These are phyloP conservation scores for Electrophaes corylata DNA, from an alignment of 2,888 invertebrate species.

Conservation along the genomic window DNA sequence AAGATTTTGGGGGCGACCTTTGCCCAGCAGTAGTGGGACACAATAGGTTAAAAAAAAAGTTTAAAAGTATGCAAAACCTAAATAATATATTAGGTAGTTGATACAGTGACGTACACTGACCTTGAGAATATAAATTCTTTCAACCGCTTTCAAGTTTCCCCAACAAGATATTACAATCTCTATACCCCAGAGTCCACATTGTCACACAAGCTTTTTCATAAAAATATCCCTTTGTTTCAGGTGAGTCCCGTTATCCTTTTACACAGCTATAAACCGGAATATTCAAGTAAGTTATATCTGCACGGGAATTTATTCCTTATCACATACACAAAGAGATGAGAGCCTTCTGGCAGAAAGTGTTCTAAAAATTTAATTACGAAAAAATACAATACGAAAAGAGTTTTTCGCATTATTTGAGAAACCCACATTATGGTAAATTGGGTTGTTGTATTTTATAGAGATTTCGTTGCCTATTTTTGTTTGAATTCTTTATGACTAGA, in stretches of 20 bases:
- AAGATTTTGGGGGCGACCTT: too few relatives aligned
- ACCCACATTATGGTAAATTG: conserved; percentile 39
- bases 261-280: conserved; percentile 44
- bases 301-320: conserved; percentile 22
- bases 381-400: conserved; percentile 35
- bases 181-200: conserved; percentile 52
- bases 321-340: background rate
- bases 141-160: conserved; percentile 21
- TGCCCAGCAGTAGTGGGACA: too few relatives aligned
- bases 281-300: conserved; percentile 42
- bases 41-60: too few relatives aligned
- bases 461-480: conserved; percentile 29
- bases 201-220: conserved; percentile 55
- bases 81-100: background rate
- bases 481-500: conserved; percentile 18
- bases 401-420: conserved; percentile 36
- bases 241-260: conserved; percentile 60
- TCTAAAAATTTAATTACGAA: conserved; percentile 40
- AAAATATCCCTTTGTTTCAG: conserved; percentile 66
- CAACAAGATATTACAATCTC: conserved; percentile 52
- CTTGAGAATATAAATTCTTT: conserved; percentile 17
- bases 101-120: background rate
- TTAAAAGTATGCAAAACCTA: too few relatives aligned
- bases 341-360: background rate
- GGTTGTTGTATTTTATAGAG: conserved; percentile 31